Base-by-base conservation (phyloP, 2,888 invertebrate species). In the Zaprionus lineosus region DNA sequence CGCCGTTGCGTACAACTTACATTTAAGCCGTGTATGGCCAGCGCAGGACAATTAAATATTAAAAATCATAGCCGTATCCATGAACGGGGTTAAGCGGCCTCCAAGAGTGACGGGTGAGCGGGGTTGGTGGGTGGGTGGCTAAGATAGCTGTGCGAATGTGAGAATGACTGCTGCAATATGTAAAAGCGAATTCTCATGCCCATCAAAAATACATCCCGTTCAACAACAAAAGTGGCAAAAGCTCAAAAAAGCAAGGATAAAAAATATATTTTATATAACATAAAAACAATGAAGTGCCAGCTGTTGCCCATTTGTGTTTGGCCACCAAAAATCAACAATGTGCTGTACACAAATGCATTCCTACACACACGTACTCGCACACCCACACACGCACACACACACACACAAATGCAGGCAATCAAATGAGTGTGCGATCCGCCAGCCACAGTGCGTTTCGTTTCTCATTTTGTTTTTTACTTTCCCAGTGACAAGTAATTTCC, bases 1-100 rank as follows among this genome's bases (percentile, higher is more conserved):
- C 84, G 75, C 77, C 74, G 86, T 82, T 77, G 79, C 86, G 74
- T 51, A 69, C 87, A 78, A 71, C 76, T 77, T 84, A 73, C 87
- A 79, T 87, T 87, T 87, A 85, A 84, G 74, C 78, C 67, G 63
- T 44, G 55, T 50, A 39, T 64, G 65, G 39, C 69, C 65, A 64
- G 58, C 51, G 72, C 76, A 82, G 66, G 69, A 76, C 82, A 82
- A 78, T 72, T 77, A 77, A 85, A 86, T 87, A 87, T 82, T 84
- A 76, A 84, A 84, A 82, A 82, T 84, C 75, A 77, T 67, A 61
- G 51, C 67, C 63, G 64, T 59, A 63, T 34, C 29, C 53, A 47
- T 70, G 50, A 58, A 40, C 33, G 57, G 28, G 29, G n/a, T n/a
- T n/a, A n/a, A n/a, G n/a, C n/a, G n/a, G n/a, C n/a, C n/a, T n/a